Conservation (phyloP, 2,797 vertebrate genomes). For the Agapornis canus region DNA sequence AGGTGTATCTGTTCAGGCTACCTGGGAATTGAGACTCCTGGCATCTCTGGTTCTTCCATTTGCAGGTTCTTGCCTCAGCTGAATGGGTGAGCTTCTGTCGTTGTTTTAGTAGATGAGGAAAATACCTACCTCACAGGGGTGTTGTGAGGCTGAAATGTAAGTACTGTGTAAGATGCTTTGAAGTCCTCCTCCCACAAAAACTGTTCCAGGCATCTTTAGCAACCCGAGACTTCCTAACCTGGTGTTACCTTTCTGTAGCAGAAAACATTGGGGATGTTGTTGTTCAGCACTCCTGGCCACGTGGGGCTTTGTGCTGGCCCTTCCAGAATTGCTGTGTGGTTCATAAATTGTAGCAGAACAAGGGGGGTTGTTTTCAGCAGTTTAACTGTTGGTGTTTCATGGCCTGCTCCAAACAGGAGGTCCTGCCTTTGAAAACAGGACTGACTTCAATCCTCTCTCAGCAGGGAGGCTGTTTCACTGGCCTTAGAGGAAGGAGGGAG, state of each 20-base stretch:
- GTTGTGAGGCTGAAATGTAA: background rate
- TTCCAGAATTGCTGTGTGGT: background rate
- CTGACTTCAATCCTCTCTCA: background rate
- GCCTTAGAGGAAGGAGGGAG: background rate
- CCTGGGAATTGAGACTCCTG: background rate
- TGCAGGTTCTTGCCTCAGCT: background rate
- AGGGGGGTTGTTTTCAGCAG: background rate
- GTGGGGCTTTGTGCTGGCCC: background rate
- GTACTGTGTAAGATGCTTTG: background rate
- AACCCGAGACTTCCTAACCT: background rate
- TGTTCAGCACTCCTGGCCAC: background rate
- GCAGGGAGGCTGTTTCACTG: background rate
- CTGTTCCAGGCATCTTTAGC: background rate
- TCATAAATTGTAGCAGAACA: background rate
- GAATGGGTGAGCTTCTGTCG: background rate
- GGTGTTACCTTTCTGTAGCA: background rate
- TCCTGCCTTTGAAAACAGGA: background rate
- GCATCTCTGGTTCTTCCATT: background rate
- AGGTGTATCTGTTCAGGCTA: background rate
- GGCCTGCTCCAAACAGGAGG: background rate
- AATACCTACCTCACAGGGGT: conserved; percentile 7
- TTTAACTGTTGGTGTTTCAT: background rate
- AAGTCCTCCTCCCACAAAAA: background rate
- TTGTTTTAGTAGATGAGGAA: background rate
- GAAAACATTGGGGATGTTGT: background rate